phyloP scores from a whole-genome alignment of 2,113 vertebrate genomes.

The Ceyx cyanopectus region DNA sequence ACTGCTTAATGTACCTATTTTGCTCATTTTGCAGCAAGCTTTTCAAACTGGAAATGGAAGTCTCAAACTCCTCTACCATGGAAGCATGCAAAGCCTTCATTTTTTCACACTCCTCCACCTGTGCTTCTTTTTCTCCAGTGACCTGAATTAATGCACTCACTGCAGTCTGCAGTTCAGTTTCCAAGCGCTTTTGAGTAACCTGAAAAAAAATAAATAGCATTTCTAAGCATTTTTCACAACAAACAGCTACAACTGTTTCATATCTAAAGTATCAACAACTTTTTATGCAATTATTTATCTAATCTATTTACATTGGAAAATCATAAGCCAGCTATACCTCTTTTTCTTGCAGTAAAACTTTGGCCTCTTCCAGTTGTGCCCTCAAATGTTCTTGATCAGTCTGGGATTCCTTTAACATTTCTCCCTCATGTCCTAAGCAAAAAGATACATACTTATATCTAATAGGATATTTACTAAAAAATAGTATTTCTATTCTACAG shows the following conservation, averaged over 20 bases:
- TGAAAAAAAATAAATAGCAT: conserved; percentile 46
- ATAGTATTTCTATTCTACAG: neutral
- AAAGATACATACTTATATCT: neutral
- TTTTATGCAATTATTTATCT: neutral
- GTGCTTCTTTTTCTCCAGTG: conserved; percentile 80
- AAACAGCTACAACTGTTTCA: neutral
- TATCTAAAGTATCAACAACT: neutral
- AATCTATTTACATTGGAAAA: neutral
- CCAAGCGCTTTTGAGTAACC: conserved; percentile 73
- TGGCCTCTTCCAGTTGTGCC: conserved; percentile 79
- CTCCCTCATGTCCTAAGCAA: conserved; percentile 78
- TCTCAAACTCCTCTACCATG: conserved; percentile 75
- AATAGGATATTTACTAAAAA: neutral
- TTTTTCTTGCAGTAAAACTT: conserved; percentile 76
- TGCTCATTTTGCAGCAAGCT: conserved; percentile 77
- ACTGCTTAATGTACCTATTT: conserved; percentile 78
- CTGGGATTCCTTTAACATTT: conserved; percentile 79
- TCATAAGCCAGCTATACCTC: conserved; percentile 75
- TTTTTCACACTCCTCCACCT: conserved; percentile 80
- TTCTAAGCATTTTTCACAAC: neutral
- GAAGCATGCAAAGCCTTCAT: conserved; percentile 74
- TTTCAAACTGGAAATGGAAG: conserved; percentile 73
- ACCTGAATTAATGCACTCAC: conserved; percentile 75
- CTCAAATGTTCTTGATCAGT: conserved; percentile 75
- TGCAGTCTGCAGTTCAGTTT: conserved; percentile 76